Evolutionary conservation across 1,140 invertebrate species (phyloP), one percentile per base, ranked within the genome.

Genomic region (Ganaspis sp.): DNA sequence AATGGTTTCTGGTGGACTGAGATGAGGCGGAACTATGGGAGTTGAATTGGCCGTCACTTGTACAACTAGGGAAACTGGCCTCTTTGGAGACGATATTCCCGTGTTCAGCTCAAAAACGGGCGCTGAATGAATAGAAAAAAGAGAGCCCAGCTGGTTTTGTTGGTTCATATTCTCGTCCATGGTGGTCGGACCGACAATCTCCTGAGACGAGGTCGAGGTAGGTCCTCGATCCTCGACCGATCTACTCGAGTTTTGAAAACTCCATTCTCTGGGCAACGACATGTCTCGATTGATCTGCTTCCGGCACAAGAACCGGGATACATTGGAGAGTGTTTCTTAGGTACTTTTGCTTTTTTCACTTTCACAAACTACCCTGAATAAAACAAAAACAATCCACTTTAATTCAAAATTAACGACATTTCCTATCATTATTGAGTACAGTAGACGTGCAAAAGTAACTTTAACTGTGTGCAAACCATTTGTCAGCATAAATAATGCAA

Each of bases 221-320:
- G 82, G 85, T 84, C 86, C 86, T 19, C 77, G 78, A 76, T 75
- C 85, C 87, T 91, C 89, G 83, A 88, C 81, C 88, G 89, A 87
- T 85, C 91, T 87, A 90, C 92, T 88, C 87, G 92, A 90, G 87
- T 92, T 91, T 89, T 93, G 92, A 87, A 92, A 90, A 90, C 92
- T 92, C 92, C 92, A 93, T 89, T 93, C 92, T 84, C 92, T 92
- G 87, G 93, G 92, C 88, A 93, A 88, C 89, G 93, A 93, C 93
- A 93, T 93, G 83, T 90, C 90, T 91, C 87, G 83, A 74, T 58
- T 73, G 45, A 73, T 76, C 40, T 11, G 76, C 72, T 80, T 79
- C 84, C 85, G 83, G 79, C 81, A 80, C 82, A 81, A 84, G 83
- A 86, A 90, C 90, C 90, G 87, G 87, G 86, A 91, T 91, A 89